Percentiles rank a stretch among this genome's conserved stretches.
These are phyloP conservation scores for Lates calcarifer DNA, from an alignment of 2,113 vertebrate genomes.

Conservation along the genomic window DNA sequence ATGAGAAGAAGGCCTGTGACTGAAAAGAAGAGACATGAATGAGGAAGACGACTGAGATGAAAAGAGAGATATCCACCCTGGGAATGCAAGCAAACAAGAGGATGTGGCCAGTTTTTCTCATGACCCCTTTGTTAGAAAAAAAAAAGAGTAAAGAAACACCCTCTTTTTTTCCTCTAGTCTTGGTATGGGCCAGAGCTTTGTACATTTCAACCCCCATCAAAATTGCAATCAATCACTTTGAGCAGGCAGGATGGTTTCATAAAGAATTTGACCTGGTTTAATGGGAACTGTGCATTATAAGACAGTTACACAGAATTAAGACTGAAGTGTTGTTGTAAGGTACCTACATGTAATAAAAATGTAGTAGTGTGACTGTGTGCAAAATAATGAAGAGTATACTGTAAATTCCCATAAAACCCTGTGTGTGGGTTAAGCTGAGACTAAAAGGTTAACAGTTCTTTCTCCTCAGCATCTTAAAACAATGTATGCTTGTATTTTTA, in stretches of 20 bases:
- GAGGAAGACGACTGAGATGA: slow-evolving; percentile 53
- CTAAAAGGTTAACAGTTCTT: neutral
- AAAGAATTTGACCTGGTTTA: slow-evolving; percentile 49
- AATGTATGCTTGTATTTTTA: neutral
- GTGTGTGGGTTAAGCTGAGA: neutral
- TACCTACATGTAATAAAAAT: neutral
- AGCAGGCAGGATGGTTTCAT: slow-evolving; percentile 37
- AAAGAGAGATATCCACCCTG: slow-evolving; percentile 66
- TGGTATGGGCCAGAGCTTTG: slow-evolving; percentile 44
- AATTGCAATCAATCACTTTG: slow-evolving; percentile 51
- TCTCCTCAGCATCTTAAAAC: neutral
- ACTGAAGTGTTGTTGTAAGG: slow-evolving; percentile 16
- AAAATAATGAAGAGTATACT: slow-evolving; percentile 11
- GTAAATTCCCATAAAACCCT: neutral
- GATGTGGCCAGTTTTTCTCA: slow-evolving; percentile 77
- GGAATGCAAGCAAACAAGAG: slow-evolving; percentile 72
- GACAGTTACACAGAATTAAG: slow-evolving; percentile 22
- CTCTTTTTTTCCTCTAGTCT: slow-evolving; percentile 12
- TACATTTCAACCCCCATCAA: slow-evolving; percentile 53
- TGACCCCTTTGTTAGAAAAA: slow-evolving; percentile 62
- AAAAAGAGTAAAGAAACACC: slow-evolving; percentile 14
- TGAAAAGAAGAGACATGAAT: slow-evolving; percentile 55
- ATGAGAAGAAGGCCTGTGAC: slow-evolving; percentile 56
- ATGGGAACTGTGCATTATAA: slow-evolving; percentile 32
- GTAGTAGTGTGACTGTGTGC: neutral